Percentiles rank a stretch among this genome's conserved stretches.
Conservation (phyloP, 2,888 invertebrate species). For the Cecidostiba fungosa region DNA sequence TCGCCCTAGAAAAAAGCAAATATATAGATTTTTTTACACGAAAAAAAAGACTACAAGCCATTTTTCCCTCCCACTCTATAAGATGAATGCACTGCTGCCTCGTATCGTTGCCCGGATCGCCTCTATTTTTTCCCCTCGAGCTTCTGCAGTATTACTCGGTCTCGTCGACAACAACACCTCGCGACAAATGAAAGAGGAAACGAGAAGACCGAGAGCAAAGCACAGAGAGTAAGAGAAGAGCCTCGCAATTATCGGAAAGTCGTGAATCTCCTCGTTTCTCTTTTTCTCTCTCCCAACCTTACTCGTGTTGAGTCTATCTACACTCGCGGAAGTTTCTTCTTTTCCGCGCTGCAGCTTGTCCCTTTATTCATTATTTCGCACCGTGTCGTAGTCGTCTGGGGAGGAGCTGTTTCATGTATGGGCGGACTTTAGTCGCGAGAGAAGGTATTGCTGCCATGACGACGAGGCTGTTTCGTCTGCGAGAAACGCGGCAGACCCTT, state of each 20-base stretch:
- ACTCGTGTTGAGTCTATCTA: neutral
- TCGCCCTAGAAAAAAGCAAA: neutral
- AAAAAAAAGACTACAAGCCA: neutral
- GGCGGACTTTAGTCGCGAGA: neutral
- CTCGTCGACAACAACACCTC: neutral
- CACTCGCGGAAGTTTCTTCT: neutral
- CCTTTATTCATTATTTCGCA: constrained; percentile 33
- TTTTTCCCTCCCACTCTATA: neutral
- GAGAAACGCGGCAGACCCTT: neutral
- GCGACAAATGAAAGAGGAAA: constrained; percentile 19
- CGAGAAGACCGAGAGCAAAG: neutral
- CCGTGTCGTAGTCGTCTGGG: neutral
- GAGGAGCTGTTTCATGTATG: neutral
- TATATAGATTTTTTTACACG: too few relatives aligned
- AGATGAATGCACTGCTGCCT: neutral
- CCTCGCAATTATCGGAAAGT: constrained; percentile 35
- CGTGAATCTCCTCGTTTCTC: constrained; percentile 1
- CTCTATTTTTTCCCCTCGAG: neutral
- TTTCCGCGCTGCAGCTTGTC: neutral
- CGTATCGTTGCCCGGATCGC: constrained; percentile 9
- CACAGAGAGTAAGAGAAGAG: neutral
- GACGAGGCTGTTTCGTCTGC: neutral
- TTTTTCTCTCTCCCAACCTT: neutral
- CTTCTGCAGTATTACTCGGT: neutral
- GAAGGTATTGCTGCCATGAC: neutral